Evolutionary conservation across 2,797 vertebrate genomes (phyloP).

Genomic region (Aulostomus chinensis): DNA sequence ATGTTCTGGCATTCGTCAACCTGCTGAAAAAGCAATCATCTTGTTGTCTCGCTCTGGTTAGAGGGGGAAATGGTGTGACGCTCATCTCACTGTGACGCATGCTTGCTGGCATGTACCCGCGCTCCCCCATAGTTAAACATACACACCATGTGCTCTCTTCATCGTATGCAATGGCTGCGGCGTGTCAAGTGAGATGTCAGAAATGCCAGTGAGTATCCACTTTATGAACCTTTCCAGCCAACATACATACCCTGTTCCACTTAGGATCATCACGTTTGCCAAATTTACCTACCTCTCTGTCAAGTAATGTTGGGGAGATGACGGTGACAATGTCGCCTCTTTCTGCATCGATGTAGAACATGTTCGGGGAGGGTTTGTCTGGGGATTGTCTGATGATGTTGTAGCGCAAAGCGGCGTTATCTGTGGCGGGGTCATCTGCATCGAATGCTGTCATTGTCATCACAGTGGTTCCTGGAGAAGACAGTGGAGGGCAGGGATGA

Average conservation of each 20-base stretch:
- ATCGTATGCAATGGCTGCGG: constrained; percentile 1
- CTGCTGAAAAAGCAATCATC: constrained; percentile 82
- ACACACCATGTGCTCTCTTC: background rate
- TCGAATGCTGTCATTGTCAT: constrained; percentile 95
- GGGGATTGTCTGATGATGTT: constrained; percentile 93
- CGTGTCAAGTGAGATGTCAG: background rate
- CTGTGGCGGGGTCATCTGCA: constrained; percentile 89
- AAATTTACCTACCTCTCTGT: constrained; percentile 86
- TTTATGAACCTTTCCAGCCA: constrained; percentile 6
- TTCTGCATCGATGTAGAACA: constrained; percentile 97
- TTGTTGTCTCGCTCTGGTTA: constrained; percentile 67
- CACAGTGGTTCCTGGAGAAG: constrained; percentile 88
- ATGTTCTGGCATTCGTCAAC: constrained; percentile 80
- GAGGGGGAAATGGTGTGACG: constrained; percentile 44
- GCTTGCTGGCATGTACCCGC: constrained; percentile 9
- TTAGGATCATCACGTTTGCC: background rate
- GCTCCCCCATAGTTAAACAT: constrained; percentile 5
- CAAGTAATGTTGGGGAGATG: constrained; percentile 87
- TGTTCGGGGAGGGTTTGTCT: constrained; percentile 93
- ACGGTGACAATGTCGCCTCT: constrained; percentile 95
- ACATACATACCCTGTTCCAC: background rate
- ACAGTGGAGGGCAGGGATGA: background rate
- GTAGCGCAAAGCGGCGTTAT: constrained; percentile 93
- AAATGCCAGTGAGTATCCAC: background rate
- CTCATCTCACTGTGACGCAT: constrained; percentile 28